Conservation (phyloP, 2,113 vertebrate species). For the Athene cunicularia region DNA sequence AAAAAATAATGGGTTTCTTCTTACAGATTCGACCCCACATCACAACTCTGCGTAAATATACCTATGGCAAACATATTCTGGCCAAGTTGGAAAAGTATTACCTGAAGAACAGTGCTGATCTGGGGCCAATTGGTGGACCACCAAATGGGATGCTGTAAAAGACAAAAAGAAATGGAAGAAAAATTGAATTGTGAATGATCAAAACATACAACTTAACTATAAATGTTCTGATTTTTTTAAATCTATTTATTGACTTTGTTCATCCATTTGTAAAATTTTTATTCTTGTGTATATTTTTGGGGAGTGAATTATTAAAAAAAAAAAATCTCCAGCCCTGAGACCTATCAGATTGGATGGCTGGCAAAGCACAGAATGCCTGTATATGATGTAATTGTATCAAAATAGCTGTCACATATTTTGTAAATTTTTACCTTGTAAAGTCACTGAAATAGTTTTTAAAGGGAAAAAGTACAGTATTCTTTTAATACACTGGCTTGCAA, state of each 20-base stretch:
- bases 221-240: constrained; percentile 81
- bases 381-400: constrained; percentile 96
- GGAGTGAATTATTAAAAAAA: constrained; percentile 72
- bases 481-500: constrained; percentile 95
- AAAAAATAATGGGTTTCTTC: not conserved
- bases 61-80: constrained; percentile 97
- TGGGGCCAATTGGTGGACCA: constrained; percentile 94
- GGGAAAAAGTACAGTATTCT: constrained; percentile 93
- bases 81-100: constrained; percentile 99
- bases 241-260: constrained; percentile 86
- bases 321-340: constrained; percentile 76
- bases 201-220: constrained; percentile 87
- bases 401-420: constrained; percentile 96
- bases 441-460: constrained; percentile 96
- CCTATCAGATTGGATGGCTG: constrained; percentile 84
- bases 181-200: constrained; percentile 82
- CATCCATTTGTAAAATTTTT: constrained; percentile 86
- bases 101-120: constrained; percentile 96
- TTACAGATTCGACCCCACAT: constrained; percentile 96
- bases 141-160: constrained; percentile 93
- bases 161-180: constrained; percentile 30
- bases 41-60: constrained; percentile 96
- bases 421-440: constrained; percentile 99
- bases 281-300: constrained; percentile 86
- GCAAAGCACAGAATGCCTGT: constrained; percentile 93